Evolutionary conservation across 1,140 invertebrate genomes (phyloP), one percentile per base, ranked within the genome.

Genomic region (Drosophila pruinosa): DNA sequence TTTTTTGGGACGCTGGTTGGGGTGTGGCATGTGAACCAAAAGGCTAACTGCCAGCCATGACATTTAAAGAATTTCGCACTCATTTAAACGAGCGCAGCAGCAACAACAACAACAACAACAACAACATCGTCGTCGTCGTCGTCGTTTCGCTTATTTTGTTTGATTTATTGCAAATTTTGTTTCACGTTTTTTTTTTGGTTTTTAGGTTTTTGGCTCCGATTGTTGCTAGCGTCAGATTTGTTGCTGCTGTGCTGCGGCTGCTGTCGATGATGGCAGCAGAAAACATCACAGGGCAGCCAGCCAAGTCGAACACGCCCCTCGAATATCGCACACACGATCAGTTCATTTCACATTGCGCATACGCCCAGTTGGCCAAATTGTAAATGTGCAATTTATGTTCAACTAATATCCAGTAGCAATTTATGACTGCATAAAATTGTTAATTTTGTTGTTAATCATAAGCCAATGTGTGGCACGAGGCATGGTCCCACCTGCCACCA

Each of bases 1-100:
- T 53, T 22, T 36, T 52, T 17, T 41, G 45, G 12, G 17, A 31
- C 12, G 19, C 24, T 53, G 21, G 22, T 17, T 12, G 7, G 48
- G 10, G 22, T 24, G 47, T 59, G 76, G 65, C 78, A 76, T 61
- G 43, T 81, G 78, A 74, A 77, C 57, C 63, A 22, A 58, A 47
- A 64, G 80, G 76, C 72, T 75, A 83, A 85, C 80, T 83, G 80
- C 81, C 76, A 83, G 72, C 80, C 80, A 72, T 85, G 80, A 83
- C 80, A 83, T 83, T 83, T 85, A 45, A 64, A 76, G 81, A 85
- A 85, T 80, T 83, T 83, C 75, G 68, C 76, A 83, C 76, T 75
- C 75, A 68, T 78, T 75, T 65, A 71, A 59, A 74, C 31, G 56
- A 17, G 19, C 53, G 12, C 43, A 50, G 15, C 50, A 19, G 31